Evolutionary conservation across 1,140 invertebrate species (phyloP).

Genomic region (Telenomus remus): DNA sequence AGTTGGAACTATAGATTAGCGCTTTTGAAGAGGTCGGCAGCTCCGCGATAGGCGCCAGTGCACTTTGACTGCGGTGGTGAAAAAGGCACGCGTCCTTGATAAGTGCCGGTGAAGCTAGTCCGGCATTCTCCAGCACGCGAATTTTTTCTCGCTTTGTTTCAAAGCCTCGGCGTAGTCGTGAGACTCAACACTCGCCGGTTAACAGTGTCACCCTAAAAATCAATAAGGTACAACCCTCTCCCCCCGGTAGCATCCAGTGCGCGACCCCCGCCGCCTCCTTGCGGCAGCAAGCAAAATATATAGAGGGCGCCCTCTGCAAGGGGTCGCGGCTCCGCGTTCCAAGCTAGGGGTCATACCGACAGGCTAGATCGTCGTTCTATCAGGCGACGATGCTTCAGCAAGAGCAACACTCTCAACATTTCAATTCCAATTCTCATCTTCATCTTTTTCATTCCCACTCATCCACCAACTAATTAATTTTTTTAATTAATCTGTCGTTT

Average conservation of each 20-base stretch:
- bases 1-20: too few species aligned
- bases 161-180: conserved; percentile 72
- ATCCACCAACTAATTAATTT: too few species aligned
- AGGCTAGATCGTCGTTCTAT: conserved; percentile 67
- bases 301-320: conserved; percentile 19
- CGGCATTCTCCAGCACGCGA: conserved; percentile 19
- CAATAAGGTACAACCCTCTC: conserved; percentile 76
- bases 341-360: conserved; percentile 62
- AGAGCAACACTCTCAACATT: conserved; percentile 32
- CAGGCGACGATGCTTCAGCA: conserved; percentile 59
- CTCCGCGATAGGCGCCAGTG: too few species aligned
- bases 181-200: conserved; percentile 74
- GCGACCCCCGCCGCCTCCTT: conserved; percentile 56
- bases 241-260: conserved; percentile 73
- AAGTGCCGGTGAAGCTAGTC: not conserved
- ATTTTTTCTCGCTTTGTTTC: conserved; percentile 71
- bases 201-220: conserved; percentile 82
- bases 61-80: not conserved
- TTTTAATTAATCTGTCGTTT: too few species aligned
- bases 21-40: too few species aligned
- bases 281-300: conserved; percentile 4
- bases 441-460: not conserved
- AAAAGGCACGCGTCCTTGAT: conserved; percentile 18
- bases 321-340: conserved; percentile 47
- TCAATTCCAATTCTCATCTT: conserved; percentile 4